A percentile compares a stretch with the other conserved stretches of the same genome.
phyloP scores from a whole-genome alignment of 1,140 invertebrate genomes.

The Neoseiulus cucumeris region DNA sequence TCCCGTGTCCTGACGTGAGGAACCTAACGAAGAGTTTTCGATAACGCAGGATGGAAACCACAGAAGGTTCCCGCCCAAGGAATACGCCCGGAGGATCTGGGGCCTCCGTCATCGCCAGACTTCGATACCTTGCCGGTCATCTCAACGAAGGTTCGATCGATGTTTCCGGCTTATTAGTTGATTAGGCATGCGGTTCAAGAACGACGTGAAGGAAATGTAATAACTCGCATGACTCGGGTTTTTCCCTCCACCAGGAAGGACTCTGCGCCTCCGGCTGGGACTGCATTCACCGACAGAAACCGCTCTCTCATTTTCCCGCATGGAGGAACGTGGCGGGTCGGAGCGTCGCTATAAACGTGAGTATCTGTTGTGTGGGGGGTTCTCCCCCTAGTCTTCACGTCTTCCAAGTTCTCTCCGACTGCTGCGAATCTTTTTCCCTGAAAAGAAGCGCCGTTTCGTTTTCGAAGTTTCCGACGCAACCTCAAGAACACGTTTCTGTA shows the following conservation, averaged over 20 bases:
- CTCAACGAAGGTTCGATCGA: neutral
- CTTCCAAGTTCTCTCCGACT: too few relatives aligned
- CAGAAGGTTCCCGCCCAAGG: neutral
- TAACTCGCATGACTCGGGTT: too few relatives aligned
- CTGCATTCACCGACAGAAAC: neutral
- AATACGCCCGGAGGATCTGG: neutral
- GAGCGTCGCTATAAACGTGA: neutral
- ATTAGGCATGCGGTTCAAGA: too few relatives aligned
- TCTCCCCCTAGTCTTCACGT: too few relatives aligned
- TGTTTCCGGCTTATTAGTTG: neutral
- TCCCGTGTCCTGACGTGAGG: too few relatives aligned
- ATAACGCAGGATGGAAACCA: neutral
- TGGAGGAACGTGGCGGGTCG: neutral
- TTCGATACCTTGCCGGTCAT: neutral
- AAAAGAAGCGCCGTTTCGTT: too few relatives aligned
- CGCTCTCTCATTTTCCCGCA: neutral
- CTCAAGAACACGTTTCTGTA: too few relatives aligned
- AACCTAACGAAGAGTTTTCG: neutral
- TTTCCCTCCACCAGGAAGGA: neutral
- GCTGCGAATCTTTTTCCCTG: too few relatives aligned
- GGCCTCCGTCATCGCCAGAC: neutral
- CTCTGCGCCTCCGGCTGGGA: neutral
- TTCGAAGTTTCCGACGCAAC: too few relatives aligned
- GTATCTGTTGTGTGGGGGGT: too few relatives aligned
- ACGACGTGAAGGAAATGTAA: too few relatives aligned